phyloP scores from a whole-genome alignment of 1,140 invertebrate genomes.

The Coptotermes formosanus region DNA sequence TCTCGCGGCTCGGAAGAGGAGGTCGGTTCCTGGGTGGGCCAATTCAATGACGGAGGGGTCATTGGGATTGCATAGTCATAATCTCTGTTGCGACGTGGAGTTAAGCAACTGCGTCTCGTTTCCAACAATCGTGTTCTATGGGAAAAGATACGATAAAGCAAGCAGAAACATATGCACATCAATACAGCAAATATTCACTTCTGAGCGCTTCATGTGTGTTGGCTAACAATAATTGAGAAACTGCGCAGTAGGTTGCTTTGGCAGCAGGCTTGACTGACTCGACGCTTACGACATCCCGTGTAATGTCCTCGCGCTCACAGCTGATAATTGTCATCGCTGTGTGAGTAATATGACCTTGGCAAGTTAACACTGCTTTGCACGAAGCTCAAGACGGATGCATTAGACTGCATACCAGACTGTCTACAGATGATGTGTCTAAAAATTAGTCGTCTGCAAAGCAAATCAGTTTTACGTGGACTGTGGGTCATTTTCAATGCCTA shows the following conservation, averaged over 20 bases:
- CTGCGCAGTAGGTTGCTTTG: slow-evolving; percentile 1
- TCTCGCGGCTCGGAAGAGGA: too few species aligned
- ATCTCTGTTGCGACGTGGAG: not conserved
- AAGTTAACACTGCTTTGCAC: not conserved
- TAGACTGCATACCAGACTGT: too few species aligned
- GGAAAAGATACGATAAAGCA: not conserved
- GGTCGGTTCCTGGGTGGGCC: too few species aligned
- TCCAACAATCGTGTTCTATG: not conserved
- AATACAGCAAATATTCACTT: not conserved
- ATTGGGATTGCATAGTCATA: too few species aligned
- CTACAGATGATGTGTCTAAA: too few species aligned
- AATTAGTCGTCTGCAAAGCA: too few species aligned
- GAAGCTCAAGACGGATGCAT: not conserved
- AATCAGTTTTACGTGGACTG: too few species aligned
- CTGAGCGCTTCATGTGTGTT: not conserved
- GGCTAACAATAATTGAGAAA: not conserved
- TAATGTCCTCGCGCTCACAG: not conserved
- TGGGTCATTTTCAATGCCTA: too few species aligned
- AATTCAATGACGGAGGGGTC: too few species aligned
- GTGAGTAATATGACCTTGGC: not conserved
- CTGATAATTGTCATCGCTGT: not conserved
- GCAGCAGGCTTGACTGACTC: not conserved
- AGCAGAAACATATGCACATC: not conserved
- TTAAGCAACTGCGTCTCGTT: not conserved
- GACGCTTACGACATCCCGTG: not conserved